Percentiles rank a stretch among this genome's conserved stretches.
These are phyloP conservation scores for Prunella fulvescens DNA, from an alignment of 2,113 vertebrate genomes.

Conservation along the genomic window DNA sequence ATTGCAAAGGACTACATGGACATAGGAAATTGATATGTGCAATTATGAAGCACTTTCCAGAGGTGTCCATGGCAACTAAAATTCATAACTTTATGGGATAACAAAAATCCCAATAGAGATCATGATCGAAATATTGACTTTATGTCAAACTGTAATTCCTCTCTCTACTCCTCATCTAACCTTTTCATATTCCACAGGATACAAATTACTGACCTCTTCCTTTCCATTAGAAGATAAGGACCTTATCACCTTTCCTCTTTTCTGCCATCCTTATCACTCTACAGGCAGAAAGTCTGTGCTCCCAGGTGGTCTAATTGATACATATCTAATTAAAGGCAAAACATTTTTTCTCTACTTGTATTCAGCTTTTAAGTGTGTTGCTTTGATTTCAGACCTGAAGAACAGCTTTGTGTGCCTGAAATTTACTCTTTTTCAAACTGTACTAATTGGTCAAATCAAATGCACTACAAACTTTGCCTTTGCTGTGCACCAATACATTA, in stretches of 20 bases:
- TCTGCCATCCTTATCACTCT: neutral
- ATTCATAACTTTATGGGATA: neutral
- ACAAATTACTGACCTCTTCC: conserved; percentile 17
- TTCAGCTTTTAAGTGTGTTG: neutral
- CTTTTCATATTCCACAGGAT: neutral
- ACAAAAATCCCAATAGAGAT: neutral
- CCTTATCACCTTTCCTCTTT: conserved; percentile 2
- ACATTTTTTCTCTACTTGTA: neutral
- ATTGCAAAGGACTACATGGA: neutral
- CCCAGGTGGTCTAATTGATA: conserved; percentile 25
- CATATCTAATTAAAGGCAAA: conserved; percentile 22
- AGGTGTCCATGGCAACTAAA: neutral
- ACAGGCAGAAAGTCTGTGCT: neutral
- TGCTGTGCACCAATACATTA: neutral
- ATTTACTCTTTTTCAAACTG: neutral
- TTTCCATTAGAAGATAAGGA: conserved; percentile 5
- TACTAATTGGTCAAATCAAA: neutral
- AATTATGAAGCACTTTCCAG: neutral
- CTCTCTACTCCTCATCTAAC: neutral
- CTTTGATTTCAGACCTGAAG: conserved; percentile 26
- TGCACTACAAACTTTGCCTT: neutral
- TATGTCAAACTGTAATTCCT: neutral
- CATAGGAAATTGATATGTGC: neutral
- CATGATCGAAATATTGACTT: neutral
- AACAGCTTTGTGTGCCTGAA: neutral